Evolutionary conservation across 2,113 vertebrate species (phyloP), one percentile per base, ranked within the genome.

Genomic region (Podarcis raffonei): DNA sequence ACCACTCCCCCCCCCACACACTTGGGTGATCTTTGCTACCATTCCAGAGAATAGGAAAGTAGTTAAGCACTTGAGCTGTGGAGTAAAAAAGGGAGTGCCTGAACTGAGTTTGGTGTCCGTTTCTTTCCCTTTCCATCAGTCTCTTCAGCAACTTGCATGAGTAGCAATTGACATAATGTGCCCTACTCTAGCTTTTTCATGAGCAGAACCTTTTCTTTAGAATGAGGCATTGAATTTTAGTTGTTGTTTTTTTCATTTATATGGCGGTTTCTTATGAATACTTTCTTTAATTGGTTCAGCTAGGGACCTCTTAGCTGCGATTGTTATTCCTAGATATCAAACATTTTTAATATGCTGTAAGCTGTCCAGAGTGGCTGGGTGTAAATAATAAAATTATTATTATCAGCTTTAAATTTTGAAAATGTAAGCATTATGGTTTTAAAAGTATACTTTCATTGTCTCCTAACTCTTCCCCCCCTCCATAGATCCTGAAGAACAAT

Each of bases 401-500:
- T 53, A 12, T 53, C 65, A 66, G 4, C 30, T 32, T 72, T 32
- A 42, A 25, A 37, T 32, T 16, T 15, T 88, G n/a, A 32, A 48
- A 48, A 62, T 32, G 37, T 42, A 48, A 48, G 32, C 6, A 20
- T 48, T 77, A n/a, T 25, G 32, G 30, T 62, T 81, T 87, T 81
- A 74, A 62, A 74, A 62, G 35, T n/a, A 37, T 62, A 65, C 30
- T 74, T 74, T 69, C 62, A 69, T 53, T 75, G 39, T 16, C 69
- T 83, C 18, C 74, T 68, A 75, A 32, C 30, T 27, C 93, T 92
- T 76, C 77, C 37, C 80, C 93, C 75, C 32, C 87, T 87, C 83
- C 7, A 13, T 95, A 99, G 99, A 97, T 95, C 94, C 96, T 4
- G 98, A 98, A 89, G 99, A 99, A 94, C 98, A 99, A 74, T 99